Evolutionary conservation across 2,113 vertebrate species (phyloP).

Genomic region (Oryzias woworae): DNA sequence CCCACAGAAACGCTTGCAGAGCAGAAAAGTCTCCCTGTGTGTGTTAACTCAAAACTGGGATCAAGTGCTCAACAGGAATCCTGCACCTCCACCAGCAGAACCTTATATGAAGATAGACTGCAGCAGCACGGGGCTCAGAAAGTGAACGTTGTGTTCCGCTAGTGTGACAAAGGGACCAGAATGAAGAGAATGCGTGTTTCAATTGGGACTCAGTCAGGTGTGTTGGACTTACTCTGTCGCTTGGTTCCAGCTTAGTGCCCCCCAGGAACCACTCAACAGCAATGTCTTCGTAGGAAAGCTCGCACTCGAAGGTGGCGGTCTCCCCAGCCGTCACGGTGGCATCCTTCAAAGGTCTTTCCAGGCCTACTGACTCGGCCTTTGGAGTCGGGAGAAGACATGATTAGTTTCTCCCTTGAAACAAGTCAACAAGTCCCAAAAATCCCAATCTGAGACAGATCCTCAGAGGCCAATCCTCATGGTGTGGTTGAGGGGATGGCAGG

Average conservation of each 20-base stretch:
- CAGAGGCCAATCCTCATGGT: constrained; percentile 77
- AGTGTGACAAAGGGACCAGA: neutral
- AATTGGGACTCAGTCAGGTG: neutral
- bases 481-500: constrained; percentile 75
- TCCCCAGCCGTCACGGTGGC: constrained; percentile 94
- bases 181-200: constrained; percentile 13
- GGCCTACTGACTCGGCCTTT: constrained; percentile 91
- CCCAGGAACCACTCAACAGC: constrained; percentile 93
- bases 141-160: constrained; percentile 3
- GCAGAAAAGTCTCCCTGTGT: constrained; percentile 66
- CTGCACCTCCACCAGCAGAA: constrained; percentile 48
- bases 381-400: constrained; percentile 83
- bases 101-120: constrained; percentile 73
- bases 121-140: neutral
- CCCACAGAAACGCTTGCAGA: constrained; percentile 66
- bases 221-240: constrained; percentile 86
- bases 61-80: constrained; percentile 72
- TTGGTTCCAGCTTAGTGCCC: constrained; percentile 89
- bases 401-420: constrained; percentile 70
- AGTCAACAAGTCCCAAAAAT: constrained; percentile 40
- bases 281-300: constrained; percentile 95
- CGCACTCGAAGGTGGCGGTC: constrained; percentile 94
- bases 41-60: constrained; percentile 68
- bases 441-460: constrained; percentile 64
- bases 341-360: constrained; percentile 88